Evolutionary conservation across 2,113 vertebrate genomes (phyloP).

Genomic region (Crotophaga sulcirostris): DNA sequence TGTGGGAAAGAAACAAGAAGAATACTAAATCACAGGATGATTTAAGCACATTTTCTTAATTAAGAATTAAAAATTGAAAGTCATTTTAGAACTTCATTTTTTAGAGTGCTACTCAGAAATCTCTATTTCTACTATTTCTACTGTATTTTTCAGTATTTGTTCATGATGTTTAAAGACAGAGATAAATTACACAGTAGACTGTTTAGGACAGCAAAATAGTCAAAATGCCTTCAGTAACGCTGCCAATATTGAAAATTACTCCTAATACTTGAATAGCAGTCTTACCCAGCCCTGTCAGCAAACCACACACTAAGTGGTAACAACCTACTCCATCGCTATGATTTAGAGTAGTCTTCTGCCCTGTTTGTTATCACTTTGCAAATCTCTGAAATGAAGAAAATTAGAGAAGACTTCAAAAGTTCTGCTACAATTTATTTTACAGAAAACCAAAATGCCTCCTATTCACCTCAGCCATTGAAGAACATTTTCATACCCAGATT

Average conservation of each 20-base stretch:
- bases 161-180: neutral
- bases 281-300: neutral
- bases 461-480: neutral
- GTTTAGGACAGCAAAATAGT: neutral
- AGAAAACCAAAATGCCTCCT: neutral
- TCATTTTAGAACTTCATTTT: neutral
- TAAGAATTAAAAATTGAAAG: neutral
- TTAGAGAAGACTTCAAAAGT: neutral
- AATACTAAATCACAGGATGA: neutral
- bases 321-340: neutral
- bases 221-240: neutral
- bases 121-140: neutral
- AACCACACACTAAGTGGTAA: neutral
- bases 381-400: neutral
- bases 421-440: neutral
- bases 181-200: neutral
- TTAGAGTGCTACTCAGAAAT: neutral
- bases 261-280: neutral
- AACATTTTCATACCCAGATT: neutral
- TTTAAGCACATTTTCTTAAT: neutral
- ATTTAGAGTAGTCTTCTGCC: neutral
- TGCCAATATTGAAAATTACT: neutral
- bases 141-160: neutral
- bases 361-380: neutral
- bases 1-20: rapidly evolving